Evolutionary conservation across 2,888 invertebrate genomes (phyloP), one percentile per base, ranked within the genome.

Genomic region (Axea sp.): DNA sequence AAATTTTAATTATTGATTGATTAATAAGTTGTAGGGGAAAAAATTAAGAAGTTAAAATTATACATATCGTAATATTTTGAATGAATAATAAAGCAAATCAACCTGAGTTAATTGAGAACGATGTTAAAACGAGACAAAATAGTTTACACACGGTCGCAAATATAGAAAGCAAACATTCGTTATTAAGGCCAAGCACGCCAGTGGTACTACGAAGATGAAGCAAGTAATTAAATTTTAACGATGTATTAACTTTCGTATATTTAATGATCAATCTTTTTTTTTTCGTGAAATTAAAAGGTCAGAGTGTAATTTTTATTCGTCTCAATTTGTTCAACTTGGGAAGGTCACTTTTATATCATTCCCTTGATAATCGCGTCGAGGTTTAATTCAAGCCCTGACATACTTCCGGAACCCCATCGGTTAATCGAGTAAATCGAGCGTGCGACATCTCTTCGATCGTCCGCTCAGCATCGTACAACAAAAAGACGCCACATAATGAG

Each of bases 351-450:
- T 65, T 55, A 55, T 55, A 65, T 65, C 39, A 28, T 55, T 45
- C 35, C 53, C 39, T 59, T 68, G 59, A 51, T 59, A 68, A 68
- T 68, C 59, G 59, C 57, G 17, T 43, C 51, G 68, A 49, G 59
- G 41, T 43, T 68, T 68, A 59, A 68, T 68, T 68, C 59, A 68
- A 68, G 43, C 68, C 68, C 59, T 68, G 68, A 68, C 68, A 68
- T 15, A 68, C 68, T 68, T 68, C 68, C 68, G 68, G 68, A 68
- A 68, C 59, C 68, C 68, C 68, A 68, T 59, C 68, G 43, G 59
- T 59, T 68, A 57, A 59, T 68, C 68, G 68, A 59, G 68, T 59
- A 55, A 68, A 68, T 59, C 68, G 68, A 68, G 68, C 57, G 51
- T 68, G 51, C 68, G 49, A 59, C 68, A 39, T 49, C 67, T 68